These are phyloP conservation scores for Leptodactylus fallax DNA, from an alignment of 2,797 vertebrate species.

Conservation along the genomic window DNA sequence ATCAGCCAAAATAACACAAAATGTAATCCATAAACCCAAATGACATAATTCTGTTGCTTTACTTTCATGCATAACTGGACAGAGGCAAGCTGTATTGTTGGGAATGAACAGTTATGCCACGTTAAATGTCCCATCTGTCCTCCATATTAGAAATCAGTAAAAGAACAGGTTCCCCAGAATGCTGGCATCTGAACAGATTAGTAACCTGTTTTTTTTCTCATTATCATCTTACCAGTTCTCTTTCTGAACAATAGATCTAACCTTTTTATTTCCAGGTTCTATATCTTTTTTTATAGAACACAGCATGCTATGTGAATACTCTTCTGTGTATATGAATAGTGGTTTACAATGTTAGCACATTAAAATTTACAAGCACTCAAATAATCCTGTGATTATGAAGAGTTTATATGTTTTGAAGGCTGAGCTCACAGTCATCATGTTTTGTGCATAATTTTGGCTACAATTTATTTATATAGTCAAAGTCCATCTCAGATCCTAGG, in stretches of 20 bases:
- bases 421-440: too few species aligned
- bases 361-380: background rate
- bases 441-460: too few species aligned
- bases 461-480: too few species aligned
- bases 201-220: background rate
- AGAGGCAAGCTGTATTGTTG: background rate
- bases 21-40: conserved; percentile 20
- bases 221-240: background rate
- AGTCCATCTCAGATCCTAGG: too few species aligned
- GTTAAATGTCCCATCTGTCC: conserved; percentile 42
- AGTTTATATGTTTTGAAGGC: too few species aligned
- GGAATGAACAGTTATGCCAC: conserved; percentile 21
- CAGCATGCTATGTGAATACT: background rate
- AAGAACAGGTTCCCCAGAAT: conserved; percentile 15
- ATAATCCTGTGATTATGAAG: too few species aligned
- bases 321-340: background rate
- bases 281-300: background rate
- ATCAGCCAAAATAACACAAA: background rate
- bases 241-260: background rate
- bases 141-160: conserved; percentile 32
- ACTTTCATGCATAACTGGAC: conserved; percentile 9
- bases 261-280: background rate
- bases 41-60: conserved; percentile 11
- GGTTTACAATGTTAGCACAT: background rate
- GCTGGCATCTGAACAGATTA: conserved; percentile 19